Evolutionary conservation across 1,140 invertebrate species (phyloP).

Genomic region (Pogonus chalceus): DNA sequence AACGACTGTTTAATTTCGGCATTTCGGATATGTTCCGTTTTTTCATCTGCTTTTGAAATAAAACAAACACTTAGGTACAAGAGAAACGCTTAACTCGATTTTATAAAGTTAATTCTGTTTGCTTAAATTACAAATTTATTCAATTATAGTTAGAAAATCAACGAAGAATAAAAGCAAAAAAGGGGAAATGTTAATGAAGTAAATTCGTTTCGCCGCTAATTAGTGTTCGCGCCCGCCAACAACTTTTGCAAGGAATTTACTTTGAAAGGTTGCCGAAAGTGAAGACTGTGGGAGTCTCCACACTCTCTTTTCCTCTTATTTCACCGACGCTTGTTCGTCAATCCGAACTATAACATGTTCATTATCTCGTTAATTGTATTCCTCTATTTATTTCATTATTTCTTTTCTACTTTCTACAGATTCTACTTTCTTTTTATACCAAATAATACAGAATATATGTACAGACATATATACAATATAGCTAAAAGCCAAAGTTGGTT

Average conservation of each 20-base stretch:
- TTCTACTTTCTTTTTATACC: no score
- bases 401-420: no score
- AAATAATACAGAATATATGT: no score
- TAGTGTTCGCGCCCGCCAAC: background rate
- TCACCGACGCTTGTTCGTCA: background rate
- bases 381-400: no score
- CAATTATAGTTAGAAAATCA: constrained; percentile 7
- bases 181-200: constrained; percentile 7
- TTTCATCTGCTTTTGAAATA: no score
- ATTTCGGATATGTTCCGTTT: no score
- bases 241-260: background rate
- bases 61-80: no score
- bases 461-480: no score
- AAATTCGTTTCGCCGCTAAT: constrained; percentile 3
- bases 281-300: background rate
- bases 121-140: constrained; percentile 8
- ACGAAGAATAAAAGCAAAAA: constrained; percentile 3
- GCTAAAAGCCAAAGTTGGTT: no score
- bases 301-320: background rate
- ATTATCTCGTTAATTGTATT: background rate
- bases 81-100: background rate
- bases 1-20: no score
- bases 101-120: constrained; percentile 4
- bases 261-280: background rate
- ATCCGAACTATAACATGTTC: background rate